These are phyloP conservation scores for Trichechus manatus DNA, from an alignment of 2,113 vertebrate species.

Conservation along the genomic window DNA sequence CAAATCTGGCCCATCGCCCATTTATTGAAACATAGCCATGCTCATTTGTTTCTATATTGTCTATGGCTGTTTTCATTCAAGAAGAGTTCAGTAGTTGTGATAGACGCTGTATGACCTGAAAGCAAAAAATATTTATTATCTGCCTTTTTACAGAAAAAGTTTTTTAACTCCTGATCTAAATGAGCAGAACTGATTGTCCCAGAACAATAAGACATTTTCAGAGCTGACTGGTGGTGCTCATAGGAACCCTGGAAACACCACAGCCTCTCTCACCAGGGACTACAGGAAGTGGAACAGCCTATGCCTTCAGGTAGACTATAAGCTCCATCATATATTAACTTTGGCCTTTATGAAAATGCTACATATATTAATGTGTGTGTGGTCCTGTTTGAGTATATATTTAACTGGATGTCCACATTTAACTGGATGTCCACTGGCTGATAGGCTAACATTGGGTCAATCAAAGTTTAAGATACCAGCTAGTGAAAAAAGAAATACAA, in stretches of 20 bases:
- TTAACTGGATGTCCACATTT: background rate
- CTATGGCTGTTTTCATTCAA: background rate
- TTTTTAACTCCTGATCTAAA: background rate
- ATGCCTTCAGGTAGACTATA: background rate
- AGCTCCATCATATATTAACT: background rate
- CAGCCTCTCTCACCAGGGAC: background rate
- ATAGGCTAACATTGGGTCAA: background rate
- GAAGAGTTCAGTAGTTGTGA: background rate
- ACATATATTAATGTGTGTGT: background rate
- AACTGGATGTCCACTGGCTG: background rate
- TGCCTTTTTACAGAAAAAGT: background rate
- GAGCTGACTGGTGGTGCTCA: background rate
- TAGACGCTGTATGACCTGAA: background rate
- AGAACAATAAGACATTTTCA: slow-evolving; percentile 23
- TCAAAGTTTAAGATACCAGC: background rate
- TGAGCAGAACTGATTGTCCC: background rate
- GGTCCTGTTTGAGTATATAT: background rate
- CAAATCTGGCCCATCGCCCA: background rate
- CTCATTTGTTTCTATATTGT: background rate
- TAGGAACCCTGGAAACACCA: background rate
- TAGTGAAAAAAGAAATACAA: background rate
- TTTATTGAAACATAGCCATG: background rate
- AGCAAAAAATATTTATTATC: background rate
- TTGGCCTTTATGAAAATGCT: background rate
- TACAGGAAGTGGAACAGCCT: background rate